Evolutionary conservation across 2,113 vertebrate genomes (phyloP), one percentile per base, ranked within the genome.

Genomic region (Agelaius tricolor): DNA sequence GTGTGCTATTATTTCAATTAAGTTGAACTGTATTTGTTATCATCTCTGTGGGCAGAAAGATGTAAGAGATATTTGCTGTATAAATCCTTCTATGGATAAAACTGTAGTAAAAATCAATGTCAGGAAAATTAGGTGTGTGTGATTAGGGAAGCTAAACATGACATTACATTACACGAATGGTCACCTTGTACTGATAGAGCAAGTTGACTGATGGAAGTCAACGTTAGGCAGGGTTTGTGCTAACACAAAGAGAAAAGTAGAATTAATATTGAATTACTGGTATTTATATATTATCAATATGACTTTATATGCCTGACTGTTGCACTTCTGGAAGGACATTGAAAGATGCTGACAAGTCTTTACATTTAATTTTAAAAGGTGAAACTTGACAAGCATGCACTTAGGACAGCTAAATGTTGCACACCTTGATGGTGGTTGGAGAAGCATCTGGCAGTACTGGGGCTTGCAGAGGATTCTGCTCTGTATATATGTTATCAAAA

Each of bases 71-170:
- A 66, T 87, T 51, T 83, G 66, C n/a, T 75, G 27, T 26, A 39
- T 73, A 93, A 89, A 66, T 13, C 3, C 3, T 82, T 44, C 67
- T 63, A 51, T 47, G 57, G 76, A 88, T 92, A 92, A 90, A 86
- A 47, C 51, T 0, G 6, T 47, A 67, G 35, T 23, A 78, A 93
- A 95, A 94, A 95, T 96, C 92, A 92, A 76, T 93, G 72, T 43
- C 74, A 75, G 39, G 91, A 95, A 94, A 96, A 92, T 81, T 82
- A 93, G 51, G 6, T 90, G 35, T 81, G 20, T 90, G 47, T 80
- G 86, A 87, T 92, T 93, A 95, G 88, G 68, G 55, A 84, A 86
- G 9, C 19, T 89, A 86, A 93, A 61, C n/a, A 31, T 59, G 72
- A 5, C 51, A 52, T 74, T 88, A 35, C 55, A 33, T 76, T 59